A percentile compares a stretch with the other conserved stretches of the same genome.
These are phyloP conservation scores for Ibidorhyncha struthersii DNA, from an alignment of 2,113 vertebrate species.

Conservation along the genomic window DNA sequence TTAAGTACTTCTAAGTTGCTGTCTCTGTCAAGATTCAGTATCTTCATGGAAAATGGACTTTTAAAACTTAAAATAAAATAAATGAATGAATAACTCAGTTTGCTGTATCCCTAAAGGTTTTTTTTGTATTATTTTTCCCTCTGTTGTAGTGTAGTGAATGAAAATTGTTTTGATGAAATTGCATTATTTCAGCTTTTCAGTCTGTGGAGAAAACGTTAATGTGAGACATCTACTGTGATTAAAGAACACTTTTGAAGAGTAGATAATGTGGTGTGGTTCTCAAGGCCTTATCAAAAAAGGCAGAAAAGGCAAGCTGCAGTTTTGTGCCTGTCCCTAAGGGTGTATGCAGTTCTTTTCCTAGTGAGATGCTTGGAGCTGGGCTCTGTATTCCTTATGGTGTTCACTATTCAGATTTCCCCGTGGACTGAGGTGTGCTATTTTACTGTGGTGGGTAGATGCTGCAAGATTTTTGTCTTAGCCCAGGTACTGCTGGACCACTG, in stretches of 20 bases:
- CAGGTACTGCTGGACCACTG: background rate
- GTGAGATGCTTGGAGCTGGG: background rate
- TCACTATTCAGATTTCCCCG: background rate
- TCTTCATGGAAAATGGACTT: background rate
- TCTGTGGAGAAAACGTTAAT: background rate
- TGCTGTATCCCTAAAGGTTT: background rate
- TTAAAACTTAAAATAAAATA: background rate
- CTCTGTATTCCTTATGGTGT: background rate
- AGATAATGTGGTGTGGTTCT: background rate
- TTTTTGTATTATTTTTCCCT: background rate
- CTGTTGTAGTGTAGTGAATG: background rate
- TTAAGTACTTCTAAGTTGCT: background rate
- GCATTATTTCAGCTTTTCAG: conserved; percentile 5
- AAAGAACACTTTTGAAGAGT: background rate
- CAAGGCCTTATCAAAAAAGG: background rate
- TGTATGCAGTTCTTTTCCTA: background rate
- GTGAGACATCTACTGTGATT: background rate
- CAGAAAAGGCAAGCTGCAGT: background rate
- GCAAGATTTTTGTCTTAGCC: background rate
- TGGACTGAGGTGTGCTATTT: accelerated
- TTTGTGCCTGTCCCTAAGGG: background rate
- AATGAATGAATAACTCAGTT: background rate
- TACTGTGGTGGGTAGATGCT: accelerated
- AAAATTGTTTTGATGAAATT: background rate
- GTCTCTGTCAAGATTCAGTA: background rate